Conservation (phyloP, 2,113 vertebrate species). For the Lucifuga dentata region DNA sequence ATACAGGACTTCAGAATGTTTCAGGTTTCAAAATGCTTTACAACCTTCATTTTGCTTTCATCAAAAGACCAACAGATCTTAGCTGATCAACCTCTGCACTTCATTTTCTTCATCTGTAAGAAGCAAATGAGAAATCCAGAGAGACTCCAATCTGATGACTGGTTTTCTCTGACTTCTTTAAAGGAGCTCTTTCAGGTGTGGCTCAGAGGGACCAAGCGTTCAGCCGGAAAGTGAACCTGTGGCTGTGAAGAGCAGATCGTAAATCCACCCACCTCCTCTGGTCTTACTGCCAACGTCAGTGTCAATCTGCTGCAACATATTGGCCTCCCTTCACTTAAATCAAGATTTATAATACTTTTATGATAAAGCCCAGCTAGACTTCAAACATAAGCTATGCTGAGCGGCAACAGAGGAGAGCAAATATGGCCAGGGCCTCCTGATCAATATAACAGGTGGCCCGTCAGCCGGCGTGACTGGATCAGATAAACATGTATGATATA, state of each 20-base stretch:
- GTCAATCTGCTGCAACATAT: slow-evolving; percentile 67
- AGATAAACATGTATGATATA: slow-evolving; percentile 44
- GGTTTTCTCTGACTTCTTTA: slow-evolving; percentile 45
- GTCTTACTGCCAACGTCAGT: slow-evolving; percentile 51
- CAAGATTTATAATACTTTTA: slow-evolving; percentile 72
- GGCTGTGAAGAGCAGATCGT: slow-evolving; percentile 47
- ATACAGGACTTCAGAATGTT: slow-evolving; percentile 1
- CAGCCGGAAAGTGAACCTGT: slow-evolving; percentile 35
- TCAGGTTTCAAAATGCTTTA: neutral
- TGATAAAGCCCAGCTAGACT: slow-evolving; percentile 58
- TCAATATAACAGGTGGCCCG: slow-evolving; percentile 76
- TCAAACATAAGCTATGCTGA: slow-evolving; percentile 55
- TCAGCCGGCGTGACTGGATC: slow-evolving; percentile 48
- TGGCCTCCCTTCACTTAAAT: slow-evolving; percentile 62
- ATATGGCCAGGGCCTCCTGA: slow-evolving; percentile 36
- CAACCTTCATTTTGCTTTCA: slow-evolving; percentile 14
- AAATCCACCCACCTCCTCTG: slow-evolving; percentile 51
- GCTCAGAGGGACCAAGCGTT: slow-evolving; percentile 19
- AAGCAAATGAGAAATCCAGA: slow-evolving; percentile 59
- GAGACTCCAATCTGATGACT: slow-evolving; percentile 17
- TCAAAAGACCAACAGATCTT: slow-evolving; percentile 13
- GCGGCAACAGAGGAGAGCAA: slow-evolving; percentile 42
- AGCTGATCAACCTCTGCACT: slow-evolving; percentile 17
- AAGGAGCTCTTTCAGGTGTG: slow-evolving; percentile 54
- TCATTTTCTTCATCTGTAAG: slow-evolving; percentile 46